Evolutionary conservation across 2,888 invertebrate genomes (phyloP).

Genomic region (Ophion obscuratus): DNA sequence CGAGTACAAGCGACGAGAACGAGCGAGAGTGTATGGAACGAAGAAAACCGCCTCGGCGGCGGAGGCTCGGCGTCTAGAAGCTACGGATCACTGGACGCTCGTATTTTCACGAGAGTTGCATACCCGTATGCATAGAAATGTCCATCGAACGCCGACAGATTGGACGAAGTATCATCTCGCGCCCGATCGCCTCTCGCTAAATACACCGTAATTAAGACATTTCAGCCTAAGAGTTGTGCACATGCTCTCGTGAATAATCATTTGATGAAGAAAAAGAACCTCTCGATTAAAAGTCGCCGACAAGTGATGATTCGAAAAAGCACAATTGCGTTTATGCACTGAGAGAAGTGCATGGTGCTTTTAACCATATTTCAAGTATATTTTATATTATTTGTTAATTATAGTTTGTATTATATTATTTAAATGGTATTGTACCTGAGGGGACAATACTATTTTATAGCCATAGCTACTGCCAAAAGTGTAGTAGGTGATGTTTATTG

Average conservation of each 20-base stretch:
- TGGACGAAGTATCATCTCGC: constrained; percentile 7
- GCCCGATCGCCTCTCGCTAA: constrained; percentile 44
- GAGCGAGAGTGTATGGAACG: constrained; percentile 30
- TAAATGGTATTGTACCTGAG: too few relatives aligned
- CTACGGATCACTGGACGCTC: constrained; percentile 61
- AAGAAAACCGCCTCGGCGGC: constrained; percentile 52
- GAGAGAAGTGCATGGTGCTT: too few relatives aligned
- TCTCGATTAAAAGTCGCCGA: not conserved
- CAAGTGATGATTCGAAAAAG: too few relatives aligned
- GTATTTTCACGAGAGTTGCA: constrained; percentile 67
- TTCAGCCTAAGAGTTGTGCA: constrained; percentile 9
- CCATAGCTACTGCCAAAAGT: too few relatives aligned
- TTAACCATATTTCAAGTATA: too few relatives aligned
- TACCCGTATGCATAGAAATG: constrained; percentile 60
- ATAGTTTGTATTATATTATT: too few relatives aligned
- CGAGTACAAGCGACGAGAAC: constrained; percentile 33
- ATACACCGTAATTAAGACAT: constrained; percentile 73
- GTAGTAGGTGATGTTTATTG: too few relatives aligned
- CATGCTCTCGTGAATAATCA: not conserved
- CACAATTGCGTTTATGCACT: too few relatives aligned
- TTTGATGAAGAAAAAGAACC: not conserved
- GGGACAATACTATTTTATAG: too few relatives aligned
- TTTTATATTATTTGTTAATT: too few relatives aligned
- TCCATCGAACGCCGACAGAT: constrained; percentile 34
- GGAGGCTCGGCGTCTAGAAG: constrained; percentile 57